Conservation (phyloP, 2,797 vertebrate species). For the Protosalanx chinensis region DNA sequence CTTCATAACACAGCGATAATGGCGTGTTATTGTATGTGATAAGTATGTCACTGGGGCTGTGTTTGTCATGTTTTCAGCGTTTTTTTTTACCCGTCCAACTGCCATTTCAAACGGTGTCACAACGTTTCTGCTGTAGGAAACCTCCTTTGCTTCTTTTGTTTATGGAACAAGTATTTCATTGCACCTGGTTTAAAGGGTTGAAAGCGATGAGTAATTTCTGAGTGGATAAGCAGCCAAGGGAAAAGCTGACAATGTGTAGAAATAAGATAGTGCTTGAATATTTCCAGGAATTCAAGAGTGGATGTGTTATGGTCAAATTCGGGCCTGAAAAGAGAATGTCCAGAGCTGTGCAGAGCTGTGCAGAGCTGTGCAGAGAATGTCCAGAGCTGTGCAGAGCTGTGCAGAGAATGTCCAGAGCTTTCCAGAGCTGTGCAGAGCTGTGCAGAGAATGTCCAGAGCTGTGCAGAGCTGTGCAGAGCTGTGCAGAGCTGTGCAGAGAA, state of each 20-base stretch:
- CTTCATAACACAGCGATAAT: background rate
- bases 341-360: too few relatives aligned
- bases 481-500: too few relatives aligned
- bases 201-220: slow-evolving; percentile 58
- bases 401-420: too few relatives aligned
- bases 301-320: slow-evolving; percentile 25
- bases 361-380: too few relatives aligned
- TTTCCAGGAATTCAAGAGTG: slow-evolving; percentile 63
- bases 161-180: slow-evolving; percentile 63
- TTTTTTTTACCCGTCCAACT: background rate
- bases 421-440: too few relatives aligned
- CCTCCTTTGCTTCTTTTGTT: slow-evolving; percentile 56
- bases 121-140: slow-evolving; percentile 58
- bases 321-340: background rate
- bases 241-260: slow-evolving; percentile 67
- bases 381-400: too few relatives aligned
- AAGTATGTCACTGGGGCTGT: background rate
- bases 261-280: slow-evolving; percentile 64
- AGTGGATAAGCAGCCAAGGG: slow-evolving; percentile 68
- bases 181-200: slow-evolving; percentile 59
- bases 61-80: background rate
- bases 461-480: too few relatives aligned
- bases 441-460: too few relatives aligned
- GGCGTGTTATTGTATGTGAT: too few relatives aligned
- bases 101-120: slow-evolving; percentile 3